Conservation (phyloP, 2,888 invertebrate genomes). For the Brachycybe producta region DNA sequence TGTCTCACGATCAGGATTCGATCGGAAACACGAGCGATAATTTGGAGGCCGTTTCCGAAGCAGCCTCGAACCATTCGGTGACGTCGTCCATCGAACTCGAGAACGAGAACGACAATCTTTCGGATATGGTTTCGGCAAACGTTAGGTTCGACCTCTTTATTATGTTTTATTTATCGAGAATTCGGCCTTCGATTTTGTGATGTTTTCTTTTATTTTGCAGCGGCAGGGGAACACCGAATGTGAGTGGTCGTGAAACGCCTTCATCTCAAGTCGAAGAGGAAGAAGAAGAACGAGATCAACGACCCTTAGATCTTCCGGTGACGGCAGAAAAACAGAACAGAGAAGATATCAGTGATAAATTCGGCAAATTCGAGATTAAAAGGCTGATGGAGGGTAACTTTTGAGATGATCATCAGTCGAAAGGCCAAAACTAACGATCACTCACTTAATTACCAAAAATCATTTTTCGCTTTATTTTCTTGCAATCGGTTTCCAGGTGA, state of each 20-base stretch:
- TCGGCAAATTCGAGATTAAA: slow-evolving; percentile 95
- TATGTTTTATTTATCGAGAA: not conserved
- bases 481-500: slow-evolving; percentile 50
- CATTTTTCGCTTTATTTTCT: not conserved
- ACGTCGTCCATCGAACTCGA: slow-evolving; percentile 74
- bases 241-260: slow-evolving; percentile 91
- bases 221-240: slow-evolving; percentile 84
- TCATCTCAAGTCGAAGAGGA: slow-evolving; percentile 56
- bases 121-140: slow-evolving; percentile 94
- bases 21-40: slow-evolving; percentile 73
- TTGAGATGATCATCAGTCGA: too few relatives aligned
- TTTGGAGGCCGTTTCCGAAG: slow-evolving; percentile 87
- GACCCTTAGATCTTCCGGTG: slow-evolving; percentile 30
- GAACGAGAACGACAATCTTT: slow-evolving; percentile 70
- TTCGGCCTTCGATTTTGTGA: not conserved
- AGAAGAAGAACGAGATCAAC: slow-evolving; percentile 22
- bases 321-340: slow-evolving; percentile 57
- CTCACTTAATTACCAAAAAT: not conserved
- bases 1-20: slow-evolving; percentile 79
- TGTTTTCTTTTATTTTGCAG: slow-evolving; percentile 17
- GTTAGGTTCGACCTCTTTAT: slow-evolving; percentile 37
- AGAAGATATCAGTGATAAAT: slow-evolving; percentile 94
- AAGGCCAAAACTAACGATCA: not conserved
- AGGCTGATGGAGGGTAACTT: slow-evolving; percentile 41
- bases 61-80: slow-evolving; percentile 88